Percentiles rank a stretch among this genome's conserved stretches.
Conservation (phyloP, 2,888 invertebrate species). For the Eilema griseolum region DNA sequence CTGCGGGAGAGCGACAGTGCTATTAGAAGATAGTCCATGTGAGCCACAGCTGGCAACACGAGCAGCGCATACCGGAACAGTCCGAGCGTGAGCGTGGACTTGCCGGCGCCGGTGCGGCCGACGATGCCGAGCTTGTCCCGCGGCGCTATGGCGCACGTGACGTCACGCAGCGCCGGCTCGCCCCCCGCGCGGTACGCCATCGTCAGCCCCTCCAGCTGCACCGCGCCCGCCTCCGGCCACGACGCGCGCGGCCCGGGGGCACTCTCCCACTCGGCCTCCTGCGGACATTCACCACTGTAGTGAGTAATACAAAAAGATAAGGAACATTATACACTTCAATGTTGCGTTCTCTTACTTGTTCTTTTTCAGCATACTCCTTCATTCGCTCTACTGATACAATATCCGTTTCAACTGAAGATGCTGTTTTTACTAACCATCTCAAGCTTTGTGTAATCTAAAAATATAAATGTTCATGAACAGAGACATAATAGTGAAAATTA, state of each 20-base stretch:
- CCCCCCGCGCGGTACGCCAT: slow-evolving; percentile 96
- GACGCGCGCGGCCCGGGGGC: slow-evolving; percentile 87
- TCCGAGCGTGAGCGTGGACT: slow-evolving; percentile 95
- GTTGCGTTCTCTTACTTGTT: slow-evolving; percentile 82
- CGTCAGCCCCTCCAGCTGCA: slow-evolving; percentile 93
- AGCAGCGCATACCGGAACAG: slow-evolving; percentile 88
- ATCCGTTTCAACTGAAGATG: slow-evolving; percentile 98
- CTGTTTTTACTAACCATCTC: slow-evolving; percentile 98
- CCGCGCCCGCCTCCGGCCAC: slow-evolving; percentile 94
- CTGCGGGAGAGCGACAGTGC: slow-evolving; percentile 1
- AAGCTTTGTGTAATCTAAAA: slow-evolving; percentile 96
- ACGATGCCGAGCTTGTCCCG: slow-evolving; percentile 97
- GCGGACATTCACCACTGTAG: background rate
- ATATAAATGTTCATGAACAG: background rate
- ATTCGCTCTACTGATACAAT: slow-evolving; percentile 99
- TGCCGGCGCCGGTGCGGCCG: slow-evolving; percentile 96
- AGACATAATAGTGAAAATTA: background rate
- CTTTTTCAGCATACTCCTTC: slow-evolving; percentile 96
- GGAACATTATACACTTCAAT: background rate
- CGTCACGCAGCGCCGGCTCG: slow-evolving; percentile 94
- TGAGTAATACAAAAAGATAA: too few relatives aligned
- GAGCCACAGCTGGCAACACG: too few relatives aligned
- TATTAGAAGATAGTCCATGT: too few relatives aligned
- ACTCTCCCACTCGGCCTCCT: slow-evolving; percentile 93
- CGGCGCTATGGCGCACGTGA: slow-evolving; percentile 92